phyloP scores from a whole-genome alignment of 2,797 vertebrate species.

The Okamejei kenojei region DNA sequence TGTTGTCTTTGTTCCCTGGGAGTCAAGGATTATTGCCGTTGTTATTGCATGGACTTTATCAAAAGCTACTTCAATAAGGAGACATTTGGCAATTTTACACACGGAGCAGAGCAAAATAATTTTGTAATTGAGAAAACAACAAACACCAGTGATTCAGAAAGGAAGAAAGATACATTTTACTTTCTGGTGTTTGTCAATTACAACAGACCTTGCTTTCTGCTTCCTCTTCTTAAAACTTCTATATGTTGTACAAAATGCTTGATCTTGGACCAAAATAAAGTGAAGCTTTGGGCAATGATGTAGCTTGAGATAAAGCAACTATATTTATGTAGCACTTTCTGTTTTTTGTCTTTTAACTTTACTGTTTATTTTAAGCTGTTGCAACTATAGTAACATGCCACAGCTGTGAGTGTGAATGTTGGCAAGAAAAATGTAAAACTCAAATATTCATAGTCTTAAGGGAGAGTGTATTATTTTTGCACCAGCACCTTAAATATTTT shows the following conservation, averaged over 20 bases:
- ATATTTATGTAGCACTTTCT: neutral
- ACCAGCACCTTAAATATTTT: neutral
- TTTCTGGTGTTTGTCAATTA: neutral
- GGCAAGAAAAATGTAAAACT: neutral
- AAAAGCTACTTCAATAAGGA: neutral
- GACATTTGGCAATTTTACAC: slow-evolving; percentile 7
- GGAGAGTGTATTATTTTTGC: neutral
- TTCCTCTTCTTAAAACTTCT: neutral
- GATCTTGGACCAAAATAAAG: neutral
- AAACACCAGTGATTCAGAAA: neutral
- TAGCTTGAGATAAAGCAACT: neutral
- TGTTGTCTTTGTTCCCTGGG: slow-evolving; percentile 31
- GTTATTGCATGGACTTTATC: slow-evolving; percentile 16
- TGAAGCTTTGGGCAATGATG: neutral
- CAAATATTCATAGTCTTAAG: neutral
- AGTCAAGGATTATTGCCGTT: neutral
- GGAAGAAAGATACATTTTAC: neutral
- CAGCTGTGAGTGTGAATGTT: neutral
- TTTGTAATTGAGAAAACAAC: neutral
- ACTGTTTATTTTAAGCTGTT: slow-evolving; percentile 9
- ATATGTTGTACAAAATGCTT: neutral
- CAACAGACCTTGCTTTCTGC: neutral
- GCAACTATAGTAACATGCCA: neutral
- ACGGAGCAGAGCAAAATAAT: neutral
- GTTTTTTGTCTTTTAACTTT: neutral